These are phyloP conservation scores for mouse (Mus musculus) DNA, from an alignment of 2,113 vertebrate species.

Conservation along the genomic window DNA sequence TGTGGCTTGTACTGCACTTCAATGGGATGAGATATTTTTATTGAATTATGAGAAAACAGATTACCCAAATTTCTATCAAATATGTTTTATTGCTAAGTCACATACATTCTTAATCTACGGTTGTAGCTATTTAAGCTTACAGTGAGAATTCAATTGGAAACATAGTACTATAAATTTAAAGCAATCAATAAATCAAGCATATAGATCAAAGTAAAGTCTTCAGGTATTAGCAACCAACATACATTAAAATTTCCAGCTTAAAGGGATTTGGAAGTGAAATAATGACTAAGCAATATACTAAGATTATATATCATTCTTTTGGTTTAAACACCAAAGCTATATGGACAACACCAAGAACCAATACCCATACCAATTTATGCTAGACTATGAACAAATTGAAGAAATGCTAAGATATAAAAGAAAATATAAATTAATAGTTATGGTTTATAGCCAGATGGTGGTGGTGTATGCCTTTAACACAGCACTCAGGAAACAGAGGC, in stretches of 20 bases:
- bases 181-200: conserved; percentile 66
- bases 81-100: conserved; percentile 43
- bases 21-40: conserved; percentile 67
- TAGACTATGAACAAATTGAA: background rate
- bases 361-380: background rate
- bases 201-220: conserved; percentile 57
- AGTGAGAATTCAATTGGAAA: conserved; percentile 68
- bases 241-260: conserved; percentile 24
- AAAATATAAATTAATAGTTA: background rate
- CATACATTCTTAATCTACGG: conserved; percentile 69
- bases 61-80: conserved; percentile 60
- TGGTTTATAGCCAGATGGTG: background rate
- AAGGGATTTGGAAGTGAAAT: conserved; percentile 36
- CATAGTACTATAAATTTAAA: conserved; percentile 57
- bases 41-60: conserved; percentile 60
- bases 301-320: background rate
- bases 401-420: background rate
- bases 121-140: conserved; percentile 63
- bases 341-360: background rate
- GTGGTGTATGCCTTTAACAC: background rate
- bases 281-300: background rate
- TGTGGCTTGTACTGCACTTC: conserved; percentile 64
- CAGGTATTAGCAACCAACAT: conserved; percentile 25
- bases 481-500: background rate
- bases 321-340: background rate